Percentiles rank a stretch among this genome's conserved stretches.
Conservation (phyloP, 1,140 invertebrate species). For the Drosophila nebulosa region DNA sequence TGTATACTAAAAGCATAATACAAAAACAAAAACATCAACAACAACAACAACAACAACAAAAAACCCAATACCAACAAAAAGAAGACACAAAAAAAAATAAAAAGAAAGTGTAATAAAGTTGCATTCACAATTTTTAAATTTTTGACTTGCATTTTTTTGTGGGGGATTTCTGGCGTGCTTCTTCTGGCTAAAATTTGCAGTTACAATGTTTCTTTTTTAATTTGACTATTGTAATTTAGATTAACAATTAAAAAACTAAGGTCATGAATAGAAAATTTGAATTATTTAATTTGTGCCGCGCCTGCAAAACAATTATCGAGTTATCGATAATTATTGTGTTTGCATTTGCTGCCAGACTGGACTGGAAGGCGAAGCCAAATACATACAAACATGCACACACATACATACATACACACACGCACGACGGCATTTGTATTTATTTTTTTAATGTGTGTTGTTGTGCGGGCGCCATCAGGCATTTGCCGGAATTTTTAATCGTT, state of each 20-base stretch:
- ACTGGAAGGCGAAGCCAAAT: background rate
- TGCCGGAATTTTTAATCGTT: background rate
- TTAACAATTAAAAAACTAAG: background rate
- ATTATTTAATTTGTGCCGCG: background rate
- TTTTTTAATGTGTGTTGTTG: conserved; percentile 2
- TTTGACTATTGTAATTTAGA: too few relatives aligned
- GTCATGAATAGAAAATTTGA: background rate
- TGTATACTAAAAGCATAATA: conserved; percentile 64
- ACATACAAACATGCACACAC: background rate
- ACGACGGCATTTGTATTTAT: background rate
- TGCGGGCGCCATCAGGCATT: background rate
- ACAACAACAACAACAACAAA: conserved; percentile 32
- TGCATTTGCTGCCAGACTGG: too few relatives aligned
- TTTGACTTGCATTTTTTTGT: conserved; percentile 1
- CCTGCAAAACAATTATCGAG: background rate
- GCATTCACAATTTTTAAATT: conserved; percentile 77
- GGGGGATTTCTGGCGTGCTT: background rate
- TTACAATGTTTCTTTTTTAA: too few relatives aligned
- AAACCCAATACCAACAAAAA: conserved; percentile 26
- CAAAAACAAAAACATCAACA: conserved; percentile 39
- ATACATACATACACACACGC: background rate
- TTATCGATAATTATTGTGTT: background rate
- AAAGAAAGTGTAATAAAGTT: conserved; percentile 77
- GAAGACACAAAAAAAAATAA: conserved; percentile 28
- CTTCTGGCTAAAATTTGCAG: too few relatives aligned